A percentile compares a stretch with the other conserved stretches of the same genome.
Conservation (phyloP, 2,888 invertebrate genomes). For the Reticulitermes lucifugus region DNA sequence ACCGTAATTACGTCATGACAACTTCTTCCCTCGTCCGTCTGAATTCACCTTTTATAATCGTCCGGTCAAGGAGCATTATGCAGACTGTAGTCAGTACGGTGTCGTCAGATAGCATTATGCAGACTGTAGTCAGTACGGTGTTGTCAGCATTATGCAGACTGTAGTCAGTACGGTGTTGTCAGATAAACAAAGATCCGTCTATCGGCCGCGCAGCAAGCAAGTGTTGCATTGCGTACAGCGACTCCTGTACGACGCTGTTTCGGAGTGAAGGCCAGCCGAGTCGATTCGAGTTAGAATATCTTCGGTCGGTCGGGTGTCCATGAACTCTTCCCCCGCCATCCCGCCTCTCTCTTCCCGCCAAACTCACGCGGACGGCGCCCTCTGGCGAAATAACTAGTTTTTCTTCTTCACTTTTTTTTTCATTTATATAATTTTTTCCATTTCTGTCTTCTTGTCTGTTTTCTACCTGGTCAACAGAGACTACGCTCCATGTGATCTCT, state of each 20-base stretch:
- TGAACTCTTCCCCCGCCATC: constrained; percentile 20
- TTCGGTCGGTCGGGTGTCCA: constrained; percentile 21
- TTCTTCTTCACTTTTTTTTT: constrained; percentile 12
- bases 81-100: too few species aligned
- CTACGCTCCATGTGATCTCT: constrained; percentile 11
- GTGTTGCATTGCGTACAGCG: constrained; percentile 20
- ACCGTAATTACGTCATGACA: too few species aligned
- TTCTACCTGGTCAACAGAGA: constrained; percentile 8
- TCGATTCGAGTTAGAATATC: not conserved
- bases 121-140: too few species aligned
- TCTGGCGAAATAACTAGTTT: constrained; percentile 17
- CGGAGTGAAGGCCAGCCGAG: constrained; percentile 33
- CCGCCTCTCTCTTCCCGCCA: constrained; percentile 12
- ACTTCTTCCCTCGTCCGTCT: too few species aligned
- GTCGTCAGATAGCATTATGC: too few species aligned
- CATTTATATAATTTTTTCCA: not conserved
- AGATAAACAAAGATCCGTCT: not conserved
- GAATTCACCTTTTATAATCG: too few species aligned
- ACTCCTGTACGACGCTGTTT: constrained; percentile 10
- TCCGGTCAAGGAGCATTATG: too few species aligned
- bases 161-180: not conserved
- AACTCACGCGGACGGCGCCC: constrained; percentile 25
- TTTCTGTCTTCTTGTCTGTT: not conserved
- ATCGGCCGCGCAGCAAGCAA: not conserved
- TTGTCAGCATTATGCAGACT: too few species aligned